Base-by-base conservation (phyloP, 1,140 invertebrate genomes). In the Ceratosolen solmsi region DNA sequence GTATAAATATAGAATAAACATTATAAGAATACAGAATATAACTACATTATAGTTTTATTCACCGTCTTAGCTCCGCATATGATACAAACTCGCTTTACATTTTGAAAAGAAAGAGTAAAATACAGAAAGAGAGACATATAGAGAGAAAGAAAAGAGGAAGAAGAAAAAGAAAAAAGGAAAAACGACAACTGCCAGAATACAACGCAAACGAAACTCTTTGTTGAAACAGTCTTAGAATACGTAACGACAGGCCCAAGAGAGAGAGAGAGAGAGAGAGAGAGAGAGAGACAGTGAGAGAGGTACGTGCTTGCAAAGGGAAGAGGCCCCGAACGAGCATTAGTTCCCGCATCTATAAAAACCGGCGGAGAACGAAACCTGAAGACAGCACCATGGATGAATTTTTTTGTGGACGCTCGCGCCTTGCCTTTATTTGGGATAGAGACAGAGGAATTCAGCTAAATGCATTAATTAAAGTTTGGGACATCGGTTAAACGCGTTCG, bases 401-500 rank as follows among this genome's bases (percentile, higher is more conserved):
- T 91, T n/a, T 91, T 91, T 90, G 88, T 84, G 71, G 78, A 78
- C 79, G 86, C 87, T 87, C 86, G 86, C 86, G 87, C 87, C 87
- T 87, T 86, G 87, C 86, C 88, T 91, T 92, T 92, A 91, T 92
- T 92, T 92, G 87, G 89, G 85, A 87, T 89, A 90, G 90, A 90
- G 81, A 78, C 81, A 73, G 17, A 78, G 89, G 91, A 92, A 91
- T 92, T 91, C 91, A 88, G 89, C 87, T 91, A 92, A 92, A 92
- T 91, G 90, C 90, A 92, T 92, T 91, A 90, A 92, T 92, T 92
- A 91, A 91, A 89, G 88, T 87, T 78, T 86, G 87, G 88, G 89
- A 89, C 89, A 88, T 90, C 85, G 88, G 86, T 86, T 25, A 87
- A 84, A 86, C 87, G 87, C 75, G 87, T 86, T 87, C 88, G 90